Conservation (phyloP, 2,113 vertebrate genomes). For the Psammodynastes pulverulentus region DNA sequence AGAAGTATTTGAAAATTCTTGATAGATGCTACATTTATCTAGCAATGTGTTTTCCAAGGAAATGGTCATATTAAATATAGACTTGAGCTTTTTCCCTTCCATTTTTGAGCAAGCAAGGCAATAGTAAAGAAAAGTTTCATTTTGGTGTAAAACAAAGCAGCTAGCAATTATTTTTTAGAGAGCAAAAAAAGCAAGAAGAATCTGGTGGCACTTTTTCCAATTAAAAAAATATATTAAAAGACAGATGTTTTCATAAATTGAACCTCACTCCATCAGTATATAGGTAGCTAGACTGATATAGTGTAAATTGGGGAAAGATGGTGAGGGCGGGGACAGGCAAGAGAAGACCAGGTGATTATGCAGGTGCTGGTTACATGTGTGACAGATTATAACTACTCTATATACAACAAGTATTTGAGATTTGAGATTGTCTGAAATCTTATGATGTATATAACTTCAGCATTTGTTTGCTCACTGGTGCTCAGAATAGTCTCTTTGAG, state of each 20-base stretch:
- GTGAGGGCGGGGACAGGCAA: not conserved
- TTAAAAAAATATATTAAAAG: not conserved
- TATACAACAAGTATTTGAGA: not conserved
- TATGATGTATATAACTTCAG: not conserved
- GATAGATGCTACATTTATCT: not conserved
- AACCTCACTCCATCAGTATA: not conserved
- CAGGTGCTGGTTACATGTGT: not conserved
- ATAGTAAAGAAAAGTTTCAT: not conserved
- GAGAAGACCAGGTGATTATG: no score
- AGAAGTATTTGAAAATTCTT: no score
- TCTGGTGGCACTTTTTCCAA: no score
- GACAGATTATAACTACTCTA: not conserved
- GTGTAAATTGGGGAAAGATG: not conserved
- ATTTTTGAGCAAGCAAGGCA: not conserved
- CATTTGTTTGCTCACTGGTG: not conserved
- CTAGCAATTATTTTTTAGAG: not conserved
- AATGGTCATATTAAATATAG: not conserved
- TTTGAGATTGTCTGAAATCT: not conserved
- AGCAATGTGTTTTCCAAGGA: not conserved
- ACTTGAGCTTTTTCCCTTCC: not conserved
- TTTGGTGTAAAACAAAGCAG: fast-evolving
- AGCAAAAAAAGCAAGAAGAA: not conserved
- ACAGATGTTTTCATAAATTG: not conserved
- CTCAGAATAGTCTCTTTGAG: not conserved
- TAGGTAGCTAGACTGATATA: not conserved